Base-by-base conservation (phyloP, 1,140 invertebrate species). In the Catajapyx aquilonaris region DNA sequence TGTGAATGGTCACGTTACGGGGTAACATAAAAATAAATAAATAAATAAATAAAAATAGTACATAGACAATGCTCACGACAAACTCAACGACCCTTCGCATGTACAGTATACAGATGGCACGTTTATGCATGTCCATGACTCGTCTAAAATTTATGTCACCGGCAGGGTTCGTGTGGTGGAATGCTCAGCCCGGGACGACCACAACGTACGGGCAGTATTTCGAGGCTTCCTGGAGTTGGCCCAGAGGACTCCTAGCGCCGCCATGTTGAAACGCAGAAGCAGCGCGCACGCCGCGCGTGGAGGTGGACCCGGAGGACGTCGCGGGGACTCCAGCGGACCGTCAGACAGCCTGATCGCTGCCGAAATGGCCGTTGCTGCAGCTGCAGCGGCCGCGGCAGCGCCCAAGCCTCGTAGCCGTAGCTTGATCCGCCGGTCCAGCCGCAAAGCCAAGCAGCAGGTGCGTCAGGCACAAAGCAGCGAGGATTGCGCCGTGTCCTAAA, bases 131-230 rank as follows among this genome's bases (percentile, higher is more conserved):
- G n/a, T n/a, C n/a, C n/a, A n/a, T n/a, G n/a, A n/a, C n/a, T n/a
- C n/a, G n/a, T n/a, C n/a, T n/a, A n/a, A n/a, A n/a, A n/a, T n/a
- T n/a, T n/a, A n/a, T n/a, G n/a, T n/a, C n/a, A n/a, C n/a, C n/a
- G n/a, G 3, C 54, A 73, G 76, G 46, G 72, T 69, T 28, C 77
- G 78, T 53, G 66, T 81, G 11, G 63, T 83, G 46, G 78, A 84
- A 52, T 83, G 78, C 47, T 83, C 78, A 2, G 78, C 79, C 3
- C 81, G 81, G 52, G 74, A 78, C 42, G 73, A 80, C 50, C 64
- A 65, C 46, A 79, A 79, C 52, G 67, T 83, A 38, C 73, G 71
- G 48, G 78, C 83, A 41, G 65, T 81, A 31, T 79, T 79, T 51
- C 69, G 71, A 44, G 68, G 65, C 41, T 72, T 78, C 52, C 58